Conservation (phyloP, 2,113 vertebrate species). For the Corythoichthys haematopterus region DNA sequence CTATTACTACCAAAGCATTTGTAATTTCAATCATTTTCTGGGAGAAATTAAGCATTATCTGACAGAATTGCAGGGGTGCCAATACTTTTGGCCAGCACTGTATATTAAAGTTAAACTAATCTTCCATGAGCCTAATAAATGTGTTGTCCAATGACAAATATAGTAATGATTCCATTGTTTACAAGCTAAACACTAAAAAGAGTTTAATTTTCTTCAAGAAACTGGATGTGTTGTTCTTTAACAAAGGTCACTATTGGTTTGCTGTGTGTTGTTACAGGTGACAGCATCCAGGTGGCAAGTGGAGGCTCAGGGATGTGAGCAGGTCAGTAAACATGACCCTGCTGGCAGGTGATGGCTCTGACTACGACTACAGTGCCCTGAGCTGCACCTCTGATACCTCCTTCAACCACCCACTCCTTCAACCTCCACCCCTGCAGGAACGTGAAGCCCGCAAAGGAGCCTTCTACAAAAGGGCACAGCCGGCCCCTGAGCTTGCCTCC, state of each 20-base stretch:
- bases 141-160: too few species aligned
- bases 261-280: slow-evolving; percentile 24
- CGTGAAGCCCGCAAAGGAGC: slow-evolving; percentile 82
- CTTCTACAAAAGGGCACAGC: slow-evolving; percentile 88
- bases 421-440: slow-evolving; percentile 76
- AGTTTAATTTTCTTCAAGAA: background rate
- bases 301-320: slow-evolving; percentile 76
- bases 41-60: too few species aligned
- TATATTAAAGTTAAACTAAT: too few species aligned
- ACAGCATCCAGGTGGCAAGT: slow-evolving; percentile 19
- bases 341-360: slow-evolving; percentile 90
- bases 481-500: slow-evolving; percentile 61
- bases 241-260: background rate
- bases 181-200: too few species aligned
- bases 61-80: too few species aligned
- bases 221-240: background rate
- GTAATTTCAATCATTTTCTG: too few species aligned
- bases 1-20: too few species aligned
- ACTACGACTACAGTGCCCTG: slow-evolving; percentile 94
- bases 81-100: too few species aligned
- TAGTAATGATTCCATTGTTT: too few species aligned
- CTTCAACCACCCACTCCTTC: slow-evolving; percentile 76
- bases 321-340: slow-evolving; percentile 86
- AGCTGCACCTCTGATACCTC: slow-evolving; percentile 89
- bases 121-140: too few species aligned